Evolutionary conservation across 2,113 vertebrate species (phyloP).

Genomic region (Aphyosemion australe): DNA sequence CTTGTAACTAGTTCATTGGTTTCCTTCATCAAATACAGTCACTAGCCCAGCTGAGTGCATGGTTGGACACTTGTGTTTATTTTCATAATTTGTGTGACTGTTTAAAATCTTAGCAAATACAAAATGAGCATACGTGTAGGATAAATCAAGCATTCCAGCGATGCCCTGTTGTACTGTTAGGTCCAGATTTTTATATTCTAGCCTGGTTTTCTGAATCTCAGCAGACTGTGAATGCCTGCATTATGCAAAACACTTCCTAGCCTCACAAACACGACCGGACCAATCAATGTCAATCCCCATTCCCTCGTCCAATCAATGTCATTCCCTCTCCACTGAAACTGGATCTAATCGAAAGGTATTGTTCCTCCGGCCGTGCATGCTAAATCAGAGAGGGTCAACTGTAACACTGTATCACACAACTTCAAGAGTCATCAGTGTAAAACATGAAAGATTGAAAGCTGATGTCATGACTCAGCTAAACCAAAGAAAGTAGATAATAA

Average conservation of each 20-base stretch:
- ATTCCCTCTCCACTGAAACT: conserved; percentile 63
- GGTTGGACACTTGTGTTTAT: not conserved
- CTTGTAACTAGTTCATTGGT: not conserved
- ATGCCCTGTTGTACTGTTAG: conserved; percentile 27
- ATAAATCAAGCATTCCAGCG: conserved; percentile 4
- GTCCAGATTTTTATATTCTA: conserved; percentile 56
- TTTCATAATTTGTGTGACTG: conserved; percentile 9
- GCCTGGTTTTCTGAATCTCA: conserved; percentile 40
- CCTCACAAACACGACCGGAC: conserved; percentile 73
- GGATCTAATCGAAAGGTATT: conserved; percentile 66
- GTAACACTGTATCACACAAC: conserved; percentile 32
- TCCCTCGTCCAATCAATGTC: conserved; percentile 77
- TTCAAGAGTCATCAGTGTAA: conserved; percentile 43
- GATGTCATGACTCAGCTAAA: conserved; percentile 28
- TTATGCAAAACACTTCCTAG: conserved; percentile 76
- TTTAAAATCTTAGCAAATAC: conserved; percentile 2
- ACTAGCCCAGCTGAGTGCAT: not conserved
- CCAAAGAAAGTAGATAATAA: conserved; percentile 5
- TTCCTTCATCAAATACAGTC: too few species aligned
- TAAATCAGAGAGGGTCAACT: conserved; percentile 40
- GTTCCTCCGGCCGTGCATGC: conserved; percentile 57
- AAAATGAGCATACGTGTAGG: not conserved
- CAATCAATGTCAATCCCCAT: conserved; percentile 79
- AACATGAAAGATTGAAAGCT: conserved; percentile 29
- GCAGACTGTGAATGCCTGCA: conserved; percentile 73